These are phyloP conservation scores for Cantharis nigra DNA, from an alignment of 2,888 invertebrate genomes.

Conservation along the genomic window DNA sequence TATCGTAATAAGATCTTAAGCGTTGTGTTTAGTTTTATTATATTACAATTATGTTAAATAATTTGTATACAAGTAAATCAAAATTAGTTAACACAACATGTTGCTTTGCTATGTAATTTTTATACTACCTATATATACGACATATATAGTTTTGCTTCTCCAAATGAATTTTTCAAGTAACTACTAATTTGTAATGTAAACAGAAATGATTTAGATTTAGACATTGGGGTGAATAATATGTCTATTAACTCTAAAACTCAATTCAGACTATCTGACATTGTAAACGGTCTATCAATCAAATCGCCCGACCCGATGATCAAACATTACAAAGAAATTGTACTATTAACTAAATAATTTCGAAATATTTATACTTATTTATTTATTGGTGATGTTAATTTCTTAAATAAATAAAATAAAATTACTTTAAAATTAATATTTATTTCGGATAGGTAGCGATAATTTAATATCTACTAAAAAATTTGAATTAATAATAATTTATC, in stretches of 20 bases:
- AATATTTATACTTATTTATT: background rate
- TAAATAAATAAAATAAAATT: no score
- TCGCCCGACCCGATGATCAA: background rate
- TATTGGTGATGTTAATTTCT: no score
- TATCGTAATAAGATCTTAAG: constrained; percentile 15
- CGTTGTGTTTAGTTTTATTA: background rate
- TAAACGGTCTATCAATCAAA: background rate
- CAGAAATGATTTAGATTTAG: background rate
- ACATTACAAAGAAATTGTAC: background rate
- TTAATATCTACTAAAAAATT: no score
- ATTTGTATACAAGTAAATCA: background rate
- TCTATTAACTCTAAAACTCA: background rate
- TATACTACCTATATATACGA: background rate
- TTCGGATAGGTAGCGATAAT: no score
- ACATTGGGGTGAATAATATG: background rate
- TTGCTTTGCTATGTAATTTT: background rate
- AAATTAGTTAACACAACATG: background rate
- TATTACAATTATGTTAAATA: background rate
- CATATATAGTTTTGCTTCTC: background rate
- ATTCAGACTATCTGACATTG: background rate
- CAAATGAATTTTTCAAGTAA: background rate
- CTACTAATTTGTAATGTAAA: background rate
- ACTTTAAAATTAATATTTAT: no score
- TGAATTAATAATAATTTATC: no score
- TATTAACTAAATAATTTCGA: background rate